Conservation (phyloP, 2,113 vertebrate species). For the Octodon degus region DNA sequence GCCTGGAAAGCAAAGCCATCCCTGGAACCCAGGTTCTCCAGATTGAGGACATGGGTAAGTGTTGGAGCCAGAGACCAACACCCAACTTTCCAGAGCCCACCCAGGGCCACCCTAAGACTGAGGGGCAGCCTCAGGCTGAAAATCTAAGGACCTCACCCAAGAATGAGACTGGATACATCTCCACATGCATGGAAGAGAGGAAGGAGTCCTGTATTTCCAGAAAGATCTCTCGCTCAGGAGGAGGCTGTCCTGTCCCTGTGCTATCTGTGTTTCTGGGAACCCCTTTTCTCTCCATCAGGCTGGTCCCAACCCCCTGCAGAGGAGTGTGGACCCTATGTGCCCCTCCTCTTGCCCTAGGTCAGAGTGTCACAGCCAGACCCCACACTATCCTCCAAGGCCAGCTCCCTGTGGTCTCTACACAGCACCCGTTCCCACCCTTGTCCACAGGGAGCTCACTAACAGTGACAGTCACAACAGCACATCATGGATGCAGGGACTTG, state of each 20-base stretch:
- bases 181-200: no score
- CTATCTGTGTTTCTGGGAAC: neutral
- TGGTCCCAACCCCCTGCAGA: neutral
- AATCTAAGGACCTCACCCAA: neutral
- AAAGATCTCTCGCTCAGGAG: neutral
- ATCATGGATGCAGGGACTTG: rapidly evolving
- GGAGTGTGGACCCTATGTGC: neutral
- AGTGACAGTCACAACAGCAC: no score
- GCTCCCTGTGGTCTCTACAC: neutral
- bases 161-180: rapidly evolving
- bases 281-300: no score
- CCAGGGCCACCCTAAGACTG: neutral
- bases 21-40: neutral
- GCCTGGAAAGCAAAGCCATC: neutral
- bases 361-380: no score
- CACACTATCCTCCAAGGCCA: neutral
- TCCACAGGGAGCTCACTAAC: rapidly evolving
- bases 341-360: neutral
- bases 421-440: rapidly evolving
- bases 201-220: no score
- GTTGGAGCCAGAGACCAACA: neutral
- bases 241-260: no score
- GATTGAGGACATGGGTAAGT: neutral
- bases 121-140: no score
- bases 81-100: neutral